Evolutionary conservation across 2,797 vertebrate genomes (phyloP).

Genomic region (Agapornis canus): DNA sequence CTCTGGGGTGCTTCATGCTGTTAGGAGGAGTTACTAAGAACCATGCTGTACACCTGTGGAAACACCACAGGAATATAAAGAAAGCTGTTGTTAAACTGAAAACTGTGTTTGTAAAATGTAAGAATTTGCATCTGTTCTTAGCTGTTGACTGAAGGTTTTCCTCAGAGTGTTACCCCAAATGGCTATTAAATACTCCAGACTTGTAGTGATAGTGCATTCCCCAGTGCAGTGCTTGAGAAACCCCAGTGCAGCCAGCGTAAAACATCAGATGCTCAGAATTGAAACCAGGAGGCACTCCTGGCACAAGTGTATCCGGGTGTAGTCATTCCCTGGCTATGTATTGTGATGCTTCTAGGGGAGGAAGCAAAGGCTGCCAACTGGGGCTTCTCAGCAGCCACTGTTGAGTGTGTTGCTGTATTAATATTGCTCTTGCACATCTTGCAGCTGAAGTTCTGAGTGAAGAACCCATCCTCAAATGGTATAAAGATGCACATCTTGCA

Average conservation of each 20-base stretch:
- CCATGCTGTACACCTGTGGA: neutral
- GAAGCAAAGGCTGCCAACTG: neutral
- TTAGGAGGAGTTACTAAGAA: neutral
- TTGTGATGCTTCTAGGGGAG: neutral
- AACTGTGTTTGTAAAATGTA: neutral
- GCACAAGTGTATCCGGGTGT: accelerated
- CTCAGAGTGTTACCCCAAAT: neutral
- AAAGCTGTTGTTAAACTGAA: neutral
- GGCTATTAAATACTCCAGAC: neutral
- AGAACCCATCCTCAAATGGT: slow-evolving; percentile 97
- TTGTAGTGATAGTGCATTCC: neutral
- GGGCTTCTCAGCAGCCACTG: neutral
- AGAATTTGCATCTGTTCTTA: neutral
- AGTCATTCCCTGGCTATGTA: neutral
- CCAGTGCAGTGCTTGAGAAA: neutral
- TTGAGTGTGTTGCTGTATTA: neutral
- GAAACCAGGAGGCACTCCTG: neutral
- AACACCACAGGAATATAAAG: neutral
- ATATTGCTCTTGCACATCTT: neutral
- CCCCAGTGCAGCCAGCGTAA: neutral
- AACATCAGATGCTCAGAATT: accelerated
- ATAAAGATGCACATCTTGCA: slow-evolving; percentile 88
- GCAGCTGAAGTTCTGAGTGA: slow-evolving; percentile 95
- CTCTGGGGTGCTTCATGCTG: neutral
- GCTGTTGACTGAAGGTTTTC: neutral